Base-by-base conservation (phyloP, 2,888 invertebrate species). In the Hydroisotoma schaefferi region DNA sequence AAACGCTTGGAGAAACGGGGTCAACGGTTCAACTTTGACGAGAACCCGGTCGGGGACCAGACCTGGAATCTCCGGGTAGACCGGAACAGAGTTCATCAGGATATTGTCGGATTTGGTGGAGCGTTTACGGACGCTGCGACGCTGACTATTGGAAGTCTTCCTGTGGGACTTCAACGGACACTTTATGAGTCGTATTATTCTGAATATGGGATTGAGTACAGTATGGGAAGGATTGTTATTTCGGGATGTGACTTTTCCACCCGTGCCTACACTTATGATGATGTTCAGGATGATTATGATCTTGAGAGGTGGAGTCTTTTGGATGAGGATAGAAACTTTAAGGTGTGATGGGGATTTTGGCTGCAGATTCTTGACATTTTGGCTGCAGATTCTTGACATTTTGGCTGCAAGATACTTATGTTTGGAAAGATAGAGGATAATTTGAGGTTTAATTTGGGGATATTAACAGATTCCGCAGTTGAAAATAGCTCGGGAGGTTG, bases 261-360 rank as follows among this genome's bases (percentile, higher is more conserved):
- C 47, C 29, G 68, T n/a, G 63, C 65, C 1, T 68, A 68, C 59
- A 62, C 64, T n/a, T 68, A 68, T 33, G 63, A 68, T 57, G 68
- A 68, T 22, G n/a, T 26, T 3, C 33, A 12, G 0, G 37, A 78
- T 55, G 74, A 75, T 38, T 73, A 73, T 8, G 75, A 77, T 0
- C 78, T 94, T 15, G 73, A 77, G 0, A 80, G 82, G 67, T 94
- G 87, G 76, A 78, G 81, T 0, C 78, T 91, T 1, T 78, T 84
- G 1, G 53, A 75, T 0, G 90, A 90, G 76, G 91, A 91, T 76
- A 74, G 78, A 26, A 74, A 81, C 12, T 85, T 81, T 64, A 90
- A 90, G 81, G 86, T 86, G 73, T n/a, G n/a, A n/a, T n/a, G n/a
- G n/a, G n/a, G n/a, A n/a, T n/a, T n/a, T n/a, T n/a, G n/a, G n/a